These are phyloP conservation scores for Cylindroiulus punctatus DNA, from an alignment of 2,888 invertebrate species.

Conservation along the genomic window DNA sequence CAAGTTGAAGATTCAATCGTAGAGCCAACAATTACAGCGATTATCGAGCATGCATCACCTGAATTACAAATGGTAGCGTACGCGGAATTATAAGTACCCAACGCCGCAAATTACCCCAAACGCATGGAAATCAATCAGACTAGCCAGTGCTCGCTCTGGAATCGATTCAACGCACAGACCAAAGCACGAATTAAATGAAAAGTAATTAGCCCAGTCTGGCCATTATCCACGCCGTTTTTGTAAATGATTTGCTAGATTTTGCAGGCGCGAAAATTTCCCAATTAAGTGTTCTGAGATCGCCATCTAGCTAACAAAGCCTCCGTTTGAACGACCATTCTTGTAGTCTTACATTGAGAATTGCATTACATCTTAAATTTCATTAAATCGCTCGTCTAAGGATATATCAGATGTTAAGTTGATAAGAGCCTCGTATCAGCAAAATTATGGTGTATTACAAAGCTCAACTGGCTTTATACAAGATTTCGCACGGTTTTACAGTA, in stretches of 20 bases:
- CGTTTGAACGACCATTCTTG: no score
- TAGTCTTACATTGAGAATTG: no score
- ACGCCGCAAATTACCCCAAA: background rate
- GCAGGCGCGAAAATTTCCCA: background rate
- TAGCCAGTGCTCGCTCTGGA: background rate
- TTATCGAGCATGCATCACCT: slow-evolving; percentile 23
- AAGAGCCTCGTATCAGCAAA: no score
- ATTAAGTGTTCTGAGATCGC: background rate
- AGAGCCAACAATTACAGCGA: slow-evolving; percentile 40
- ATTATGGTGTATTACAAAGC: no score
- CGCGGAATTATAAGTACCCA: background rate
- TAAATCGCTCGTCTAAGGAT: no score
- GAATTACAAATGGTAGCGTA: slow-evolving; percentile 39
- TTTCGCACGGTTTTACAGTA: no score
- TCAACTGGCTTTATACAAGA: no score
- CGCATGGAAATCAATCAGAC: slow-evolving; percentile 18
- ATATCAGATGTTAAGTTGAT: no score
- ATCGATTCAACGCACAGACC: background rate
- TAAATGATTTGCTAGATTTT: background rate
- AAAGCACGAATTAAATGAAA: slow-evolving; percentile 18
- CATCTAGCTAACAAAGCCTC: no score
- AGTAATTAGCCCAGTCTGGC: background rate
- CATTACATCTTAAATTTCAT: no score
- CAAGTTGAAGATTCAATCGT: slow-evolving; percentile 13
- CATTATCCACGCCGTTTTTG: background rate